These are phyloP conservation scores for Petrocephalus zakoni DNA, from an alignment of 2,113 vertebrate genomes.

Conservation along the genomic window DNA sequence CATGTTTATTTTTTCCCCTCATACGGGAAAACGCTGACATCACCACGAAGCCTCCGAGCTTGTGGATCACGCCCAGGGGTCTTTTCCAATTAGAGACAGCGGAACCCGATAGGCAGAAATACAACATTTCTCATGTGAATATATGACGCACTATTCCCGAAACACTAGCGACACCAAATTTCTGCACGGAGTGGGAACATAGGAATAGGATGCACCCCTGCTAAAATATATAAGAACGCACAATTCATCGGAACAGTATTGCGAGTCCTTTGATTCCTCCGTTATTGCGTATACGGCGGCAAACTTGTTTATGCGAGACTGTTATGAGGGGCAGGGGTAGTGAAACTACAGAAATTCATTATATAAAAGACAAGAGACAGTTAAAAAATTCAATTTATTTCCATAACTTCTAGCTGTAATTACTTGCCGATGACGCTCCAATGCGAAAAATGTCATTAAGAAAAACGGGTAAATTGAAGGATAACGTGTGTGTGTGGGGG, in stretches of 20 bases:
- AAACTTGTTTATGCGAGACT: background rate
- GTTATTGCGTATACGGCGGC: background rate
- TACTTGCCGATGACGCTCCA: background rate
- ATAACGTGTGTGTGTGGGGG: no score
- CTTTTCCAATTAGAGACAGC: background rate
- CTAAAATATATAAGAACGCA: background rate
- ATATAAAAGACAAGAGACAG: background rate
- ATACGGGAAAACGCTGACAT: slow-evolving; percentile 65
- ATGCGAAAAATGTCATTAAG: background rate
- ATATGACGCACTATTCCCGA: background rate
- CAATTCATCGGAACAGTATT: no score
- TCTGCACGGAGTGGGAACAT: background rate
- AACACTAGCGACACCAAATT: background rate
- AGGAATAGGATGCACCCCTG: background rate
- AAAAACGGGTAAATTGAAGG: background rate
- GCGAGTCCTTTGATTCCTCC: no score
- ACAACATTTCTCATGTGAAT: background rate
- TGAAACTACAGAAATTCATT: background rate
- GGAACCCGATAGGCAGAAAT: background rate
- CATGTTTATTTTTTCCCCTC: slow-evolving; percentile 63
- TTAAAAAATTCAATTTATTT: background rate
- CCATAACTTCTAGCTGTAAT: background rate
- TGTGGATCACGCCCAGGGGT: slow-evolving; percentile 20
- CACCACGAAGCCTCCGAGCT: slow-evolving; percentile 36
- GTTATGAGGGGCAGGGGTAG: background rate